Base-by-base conservation (phyloP, 2,888 invertebrate species). In the Eurytoma californica region DNA sequence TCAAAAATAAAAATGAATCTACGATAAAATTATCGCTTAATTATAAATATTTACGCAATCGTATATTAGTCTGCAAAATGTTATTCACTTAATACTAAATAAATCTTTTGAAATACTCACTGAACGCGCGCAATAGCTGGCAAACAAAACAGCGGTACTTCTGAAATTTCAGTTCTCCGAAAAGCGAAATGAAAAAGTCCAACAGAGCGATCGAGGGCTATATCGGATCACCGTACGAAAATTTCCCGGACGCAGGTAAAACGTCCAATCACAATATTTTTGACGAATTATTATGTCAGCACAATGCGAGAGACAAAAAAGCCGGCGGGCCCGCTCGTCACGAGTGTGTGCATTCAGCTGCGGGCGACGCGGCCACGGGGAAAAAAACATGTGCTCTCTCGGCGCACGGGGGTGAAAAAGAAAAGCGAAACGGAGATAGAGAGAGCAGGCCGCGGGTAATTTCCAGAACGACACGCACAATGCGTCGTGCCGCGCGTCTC, bases 261-360 rank as follows among this genome's bases (percentile, higher is more conserved):
- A 88, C 87, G 87, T 88, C 90, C 88, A 89, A 90, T 90, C 90
- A 89, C 90, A 90, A 90, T 89, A 90, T 89, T 90, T 90, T 89
- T 89, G 89, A 90, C 89, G 87, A 89, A 88, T 89, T 90, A 89
- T 88, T 90, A 88, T 88, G 89, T 86, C 88, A 86, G 86, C 82
- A 88, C 87, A 89, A 89, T 88, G 87, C 24, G 66, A 77, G 73
- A 67, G 79, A 80, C 81, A 82, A 77, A 73, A 77, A 76, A 79
- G 14, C 24, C 24, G 47, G 65, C 16, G 13, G 67, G 58, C 68
- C 39, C 61, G 70, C 68, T 65, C 65, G 72, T 75, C 84, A 82
- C 85, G 85, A 86, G 86, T 84, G 86, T 84, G 86, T 86, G 87
- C 86, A 87, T 86, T 87, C 85, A 87, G 83, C 86, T 84, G 87